Percentiles rank a stretch among this genome's conserved stretches.
These are phyloP conservation scores for Eulemur albifrons DNA, from an alignment of 2,797 vertebrate genomes.

Conservation along the genomic window DNA sequence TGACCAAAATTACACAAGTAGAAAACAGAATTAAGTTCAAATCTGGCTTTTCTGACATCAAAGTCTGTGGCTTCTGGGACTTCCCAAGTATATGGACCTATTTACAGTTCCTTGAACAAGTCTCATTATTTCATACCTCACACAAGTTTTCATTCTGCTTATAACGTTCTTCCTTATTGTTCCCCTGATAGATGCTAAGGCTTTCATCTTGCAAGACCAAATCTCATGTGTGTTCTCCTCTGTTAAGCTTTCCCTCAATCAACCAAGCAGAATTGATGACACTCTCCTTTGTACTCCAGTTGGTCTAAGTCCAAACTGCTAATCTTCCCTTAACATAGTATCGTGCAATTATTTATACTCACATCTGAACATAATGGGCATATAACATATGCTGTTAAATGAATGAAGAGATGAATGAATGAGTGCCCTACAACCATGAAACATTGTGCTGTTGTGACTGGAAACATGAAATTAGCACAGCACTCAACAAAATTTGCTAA, in stretches of 20 bases:
- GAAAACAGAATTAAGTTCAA: constrained; percentile 18
- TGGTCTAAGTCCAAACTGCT: neutral
- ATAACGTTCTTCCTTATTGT: neutral
- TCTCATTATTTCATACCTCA: constrained; percentile 2
- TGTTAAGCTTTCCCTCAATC: constrained; percentile 30
- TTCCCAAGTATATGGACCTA: neutral
- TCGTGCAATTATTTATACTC: neutral
- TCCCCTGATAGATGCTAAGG: neutral
- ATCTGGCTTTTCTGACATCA: neutral
- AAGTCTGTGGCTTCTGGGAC: neutral
- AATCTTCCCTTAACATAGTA: neutral
- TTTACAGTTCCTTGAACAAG: constrained; percentile 33
- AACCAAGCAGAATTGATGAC: constrained; percentile 40
- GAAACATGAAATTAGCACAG: neutral
- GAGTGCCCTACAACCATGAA: neutral
- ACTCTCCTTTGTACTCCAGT: neutral
- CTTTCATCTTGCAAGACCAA: neutral
- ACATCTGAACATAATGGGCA: neutral
- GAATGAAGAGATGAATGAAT: constrained; percentile 1
- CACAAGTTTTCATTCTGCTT: constrained; percentile 38
- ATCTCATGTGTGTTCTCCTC: constrained; percentile 27
- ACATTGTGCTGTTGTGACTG: neutral
- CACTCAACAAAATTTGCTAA: neutral
- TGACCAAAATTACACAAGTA: neutral
- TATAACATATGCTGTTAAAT: neutral